These are phyloP conservation scores for Gila orcuttii DNA, from an alignment of 2,113 vertebrate genomes.

Conservation along the genomic window DNA sequence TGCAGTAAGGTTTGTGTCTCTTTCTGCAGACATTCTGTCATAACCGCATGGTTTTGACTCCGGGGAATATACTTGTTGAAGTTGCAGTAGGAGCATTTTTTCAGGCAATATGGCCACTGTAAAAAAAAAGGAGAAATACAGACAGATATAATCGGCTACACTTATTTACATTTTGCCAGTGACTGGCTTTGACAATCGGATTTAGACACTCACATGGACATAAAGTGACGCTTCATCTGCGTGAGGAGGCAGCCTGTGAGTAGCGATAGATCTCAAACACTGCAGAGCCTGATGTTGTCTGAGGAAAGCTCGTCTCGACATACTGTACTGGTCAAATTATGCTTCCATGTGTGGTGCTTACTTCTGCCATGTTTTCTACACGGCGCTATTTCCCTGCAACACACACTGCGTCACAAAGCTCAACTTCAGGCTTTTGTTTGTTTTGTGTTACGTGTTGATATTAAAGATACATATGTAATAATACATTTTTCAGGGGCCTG, in stretches of 20 bases:
- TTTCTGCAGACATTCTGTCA: constrained; percentile 80
- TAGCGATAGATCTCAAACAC: neutral
- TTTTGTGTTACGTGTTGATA: too few relatives aligned
- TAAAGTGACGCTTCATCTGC: constrained; percentile 73
- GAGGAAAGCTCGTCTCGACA: neutral
- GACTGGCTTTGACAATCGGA: neutral
- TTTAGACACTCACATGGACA: constrained; percentile 73
- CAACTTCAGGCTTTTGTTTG: too few relatives aligned
- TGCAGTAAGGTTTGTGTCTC: constrained; percentile 81
- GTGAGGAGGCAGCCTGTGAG: neutral
- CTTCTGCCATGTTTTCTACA: neutral
- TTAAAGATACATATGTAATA: too few relatives aligned
- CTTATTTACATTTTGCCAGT: neutral
- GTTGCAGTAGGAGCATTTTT: constrained; percentile 90
- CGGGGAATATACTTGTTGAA: constrained; percentile 91
- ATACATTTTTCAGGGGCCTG: too few relatives aligned
- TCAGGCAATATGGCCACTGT: constrained; percentile 95
- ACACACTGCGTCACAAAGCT: neutral
- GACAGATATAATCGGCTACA: neutral
- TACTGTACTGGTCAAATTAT: neutral
- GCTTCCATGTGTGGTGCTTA: neutral
- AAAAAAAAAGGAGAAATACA: neutral
- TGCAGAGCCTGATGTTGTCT: neutral
- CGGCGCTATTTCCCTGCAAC: constrained; percentile 43
- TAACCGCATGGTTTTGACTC: constrained; percentile 69